Evolutionary conservation across 2,888 invertebrate genomes (phyloP), one percentile per base, ranked within the genome.

Genomic region (Atethmia centrago): DNA sequence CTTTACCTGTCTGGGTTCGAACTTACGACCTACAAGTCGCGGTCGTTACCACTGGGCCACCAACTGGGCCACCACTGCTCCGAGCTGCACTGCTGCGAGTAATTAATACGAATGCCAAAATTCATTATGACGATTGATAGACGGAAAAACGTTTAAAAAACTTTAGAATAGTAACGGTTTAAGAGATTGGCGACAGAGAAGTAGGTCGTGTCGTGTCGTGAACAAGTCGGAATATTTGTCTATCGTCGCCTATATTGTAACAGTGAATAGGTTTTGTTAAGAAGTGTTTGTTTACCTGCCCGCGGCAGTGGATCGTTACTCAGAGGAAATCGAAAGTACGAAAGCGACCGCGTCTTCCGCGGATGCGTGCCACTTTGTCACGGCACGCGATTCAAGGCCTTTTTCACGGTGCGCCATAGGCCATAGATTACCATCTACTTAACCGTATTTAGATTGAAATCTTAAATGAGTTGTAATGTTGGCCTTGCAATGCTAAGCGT

Each of bases 281-380:
- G 83, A 73, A 74, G 56, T 77, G 80, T 84, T 80, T 85, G 80
- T 83, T 80, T 86, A 81, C 79, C 47, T 69, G 84, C 87, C 79
- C 64, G 77, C 80, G 86, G 88, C 85, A 63, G 62, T 69, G 47
- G 66, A 67, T 83, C 61, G 86, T 86, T 88, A 83, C 82, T 75
- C 77, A 79, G 79, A 90, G 88, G 91, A 92, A 93, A 93, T 92
- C 88, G 92, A 93, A 93, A 93, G 93, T 91, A 87, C 82, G 81
- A 89, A 86, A 82, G 85, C 87, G 88, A 87, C 77, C 87, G 87
- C 85, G 74, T 91, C 91, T 90, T 89, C 90, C 90, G 88, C 77
- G 72, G 83, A 72, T 67, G 87, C 84, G 87, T 87, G 85, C 86
- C 77, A 85, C 85, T 85, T 87, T 80, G 87, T 85, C 88, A 87